Evolutionary conservation across 2,113 vertebrate species (phyloP), one percentile per base, ranked within the genome.

Genomic region (Psittacara wagleri): DNA sequence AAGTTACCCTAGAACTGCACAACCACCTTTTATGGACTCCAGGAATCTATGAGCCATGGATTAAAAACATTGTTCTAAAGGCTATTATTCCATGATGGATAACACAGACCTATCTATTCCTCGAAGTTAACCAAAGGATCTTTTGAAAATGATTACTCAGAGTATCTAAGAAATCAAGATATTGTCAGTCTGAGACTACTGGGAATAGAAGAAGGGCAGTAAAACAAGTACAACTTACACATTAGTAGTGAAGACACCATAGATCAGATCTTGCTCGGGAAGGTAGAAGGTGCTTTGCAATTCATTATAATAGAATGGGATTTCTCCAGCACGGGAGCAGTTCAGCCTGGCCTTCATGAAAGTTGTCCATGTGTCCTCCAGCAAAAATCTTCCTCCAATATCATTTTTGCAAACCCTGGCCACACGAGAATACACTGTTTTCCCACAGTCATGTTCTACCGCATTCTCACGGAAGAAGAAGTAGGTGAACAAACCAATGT

Each of bases 281-380:
- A 99, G 98, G 94, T 99, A 98, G 96, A 99, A 99, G 86, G 98
- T 99, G 97, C 98, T 99, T 98, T 99, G 99, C 90, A 99, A 97
- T 96, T 99, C 98, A 5, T 99, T 99, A 75, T 99, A 99, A 96
- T 99, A 99, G 94, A 99, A 99, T 29, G 98, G 98, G 69, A 99
- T 98, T 97, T 99, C 98, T 39, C 98, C 99, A 8, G 99, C 98
- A 62, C 98, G 98, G 35, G 99, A 99, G 96, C 99, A 99, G 94
- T 99, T 99, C 88, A 99, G 98, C 41, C 99, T 96, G 54, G 98
- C 98, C 94, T 99, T 99, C 98, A 98, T 99, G 95, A 99, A 99
- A 2, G 99, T 99, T 49, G 99, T 99, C 99, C 99, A 99, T 0
- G 99, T 99, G 96, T 99, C 99, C 94, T 99, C 99, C 94, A 99